phyloP scores from a whole-genome alignment of 2,888 invertebrate genomes.

The Eupithecia dodoneata region DNA sequence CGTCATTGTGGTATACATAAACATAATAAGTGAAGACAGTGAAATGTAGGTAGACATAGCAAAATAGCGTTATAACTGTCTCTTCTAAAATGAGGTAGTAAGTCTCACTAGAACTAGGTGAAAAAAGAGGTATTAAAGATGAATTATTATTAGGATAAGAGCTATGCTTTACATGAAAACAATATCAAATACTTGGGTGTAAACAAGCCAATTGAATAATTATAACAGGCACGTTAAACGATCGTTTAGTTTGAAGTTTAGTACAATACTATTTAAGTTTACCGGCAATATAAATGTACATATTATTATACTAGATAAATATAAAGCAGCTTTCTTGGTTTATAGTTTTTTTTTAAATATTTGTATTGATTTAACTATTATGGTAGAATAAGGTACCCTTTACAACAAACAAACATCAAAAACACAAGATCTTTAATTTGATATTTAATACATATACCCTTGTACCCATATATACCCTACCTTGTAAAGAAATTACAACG shows the following conservation, averaged over 20 bases:
- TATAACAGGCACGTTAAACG: constrained; percentile 30
- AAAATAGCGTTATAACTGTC: constrained; percentile 3
- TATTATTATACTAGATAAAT: background rate
- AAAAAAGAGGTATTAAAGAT: background rate
- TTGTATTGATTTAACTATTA: background rate
- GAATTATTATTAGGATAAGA: background rate
- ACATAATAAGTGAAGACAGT: background rate
- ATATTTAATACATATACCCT: too few species aligned
- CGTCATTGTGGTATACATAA: background rate
- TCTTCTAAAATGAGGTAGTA: background rate
- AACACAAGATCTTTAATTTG: background rate
- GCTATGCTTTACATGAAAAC: constrained; percentile 24
- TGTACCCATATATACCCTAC: too few species aligned
- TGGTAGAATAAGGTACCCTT: background rate
- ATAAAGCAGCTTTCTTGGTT: background rate
- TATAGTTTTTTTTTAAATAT: background rate
- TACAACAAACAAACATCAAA: background rate
- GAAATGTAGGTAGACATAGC: background rate
- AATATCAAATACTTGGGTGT: constrained; percentile 31
- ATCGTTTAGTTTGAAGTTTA: constrained; percentile 9
- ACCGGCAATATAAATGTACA: background rate
- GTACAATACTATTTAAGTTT: background rate
- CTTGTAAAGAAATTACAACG: background rate
- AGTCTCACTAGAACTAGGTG: constrained; percentile 10
- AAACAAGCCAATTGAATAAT: constrained; percentile 24